These are phyloP conservation scores for Anadara kagoshimensis DNA, from an alignment of 1,140 invertebrate genomes.

Conservation along the genomic window DNA sequence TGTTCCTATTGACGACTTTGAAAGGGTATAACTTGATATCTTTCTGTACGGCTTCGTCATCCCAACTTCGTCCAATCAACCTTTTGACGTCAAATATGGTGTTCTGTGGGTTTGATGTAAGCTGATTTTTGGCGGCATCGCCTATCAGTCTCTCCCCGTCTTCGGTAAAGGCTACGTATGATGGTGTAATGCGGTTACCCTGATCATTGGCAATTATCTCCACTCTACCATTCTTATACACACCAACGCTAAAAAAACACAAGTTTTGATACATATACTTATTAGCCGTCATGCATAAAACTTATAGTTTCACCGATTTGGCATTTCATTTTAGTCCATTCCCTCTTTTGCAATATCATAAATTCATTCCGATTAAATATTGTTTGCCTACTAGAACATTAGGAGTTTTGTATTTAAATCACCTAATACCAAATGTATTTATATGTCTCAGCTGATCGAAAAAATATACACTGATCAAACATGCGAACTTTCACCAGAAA, in stretches of 20 bases:
- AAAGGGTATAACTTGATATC: conserved; percentile 97
- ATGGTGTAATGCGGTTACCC: conserved; percentile 98
- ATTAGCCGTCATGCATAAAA: background rate
- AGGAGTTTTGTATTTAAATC: too few species aligned
- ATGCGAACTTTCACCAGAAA: too few species aligned
- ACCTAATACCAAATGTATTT: too few species aligned
- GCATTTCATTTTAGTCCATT: background rate
- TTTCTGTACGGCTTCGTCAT: conserved; percentile 89
- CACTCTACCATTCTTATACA: conserved; percentile 98
- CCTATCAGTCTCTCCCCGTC: conserved; percentile 98
- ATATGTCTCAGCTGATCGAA: too few species aligned
- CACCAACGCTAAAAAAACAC: conserved; percentile 87
- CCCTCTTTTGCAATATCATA: background rate
- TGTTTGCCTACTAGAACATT: too few species aligned
- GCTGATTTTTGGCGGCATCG: conserved; percentile 97
- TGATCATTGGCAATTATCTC: conserved; percentile 99
- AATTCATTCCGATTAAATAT: background rate
- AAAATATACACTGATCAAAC: too few species aligned
- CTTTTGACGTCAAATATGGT: conserved; percentile 98
- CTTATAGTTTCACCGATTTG: background rate
- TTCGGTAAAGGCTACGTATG: conserved; percentile 95
- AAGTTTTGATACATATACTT: background rate
- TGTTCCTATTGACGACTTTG: conserved; percentile 88
- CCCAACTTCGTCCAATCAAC: conserved; percentile 95
- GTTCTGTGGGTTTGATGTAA: conserved; percentile 97